A percentile compares a stretch with the other conserved stretches of the same genome.
These are phyloP conservation scores for Oreochromis tanganicae DNA, from an alignment of 2,113 vertebrate species.

Conservation along the genomic window DNA sequence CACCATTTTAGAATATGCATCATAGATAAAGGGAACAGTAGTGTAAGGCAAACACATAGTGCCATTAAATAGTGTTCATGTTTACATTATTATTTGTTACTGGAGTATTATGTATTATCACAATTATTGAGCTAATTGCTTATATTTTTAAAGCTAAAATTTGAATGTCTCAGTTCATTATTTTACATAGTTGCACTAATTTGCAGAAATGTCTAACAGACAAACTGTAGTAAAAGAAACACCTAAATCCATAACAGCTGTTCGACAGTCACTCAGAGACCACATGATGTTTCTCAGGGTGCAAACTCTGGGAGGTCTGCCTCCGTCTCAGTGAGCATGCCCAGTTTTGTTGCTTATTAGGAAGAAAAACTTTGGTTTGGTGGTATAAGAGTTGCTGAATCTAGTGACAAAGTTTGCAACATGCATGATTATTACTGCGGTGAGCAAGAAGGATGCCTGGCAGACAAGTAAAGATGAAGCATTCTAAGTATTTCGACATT, in stretches of 20 bases:
- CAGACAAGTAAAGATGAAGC: background rate
- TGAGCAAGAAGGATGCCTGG: background rate
- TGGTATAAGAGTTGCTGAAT: no score
- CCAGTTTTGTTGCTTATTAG: background rate
- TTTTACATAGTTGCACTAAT: background rate
- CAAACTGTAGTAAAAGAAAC: background rate
- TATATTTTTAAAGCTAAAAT: background rate
- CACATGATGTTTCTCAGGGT: background rate
- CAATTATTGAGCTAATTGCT: background rate
- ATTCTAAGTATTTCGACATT: background rate
- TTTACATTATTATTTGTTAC: fast-evolving
- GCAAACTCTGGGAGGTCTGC: background rate
- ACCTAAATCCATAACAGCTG: background rate
- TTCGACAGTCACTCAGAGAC: background rate
- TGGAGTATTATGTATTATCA: background rate
- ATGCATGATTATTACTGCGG: background rate
- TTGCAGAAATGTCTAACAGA: background rate
- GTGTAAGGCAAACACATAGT: background rate
- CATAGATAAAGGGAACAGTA: fast-evolving
- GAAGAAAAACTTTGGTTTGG: background rate
- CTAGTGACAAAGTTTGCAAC: no score
- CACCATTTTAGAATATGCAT: fast-evolving
- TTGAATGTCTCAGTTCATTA: background rate
- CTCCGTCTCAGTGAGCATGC: background rate
- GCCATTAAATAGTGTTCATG: background rate